phyloP scores from a whole-genome alignment of 2,797 vertebrate species.

The Epinephelus coioides region DNA sequence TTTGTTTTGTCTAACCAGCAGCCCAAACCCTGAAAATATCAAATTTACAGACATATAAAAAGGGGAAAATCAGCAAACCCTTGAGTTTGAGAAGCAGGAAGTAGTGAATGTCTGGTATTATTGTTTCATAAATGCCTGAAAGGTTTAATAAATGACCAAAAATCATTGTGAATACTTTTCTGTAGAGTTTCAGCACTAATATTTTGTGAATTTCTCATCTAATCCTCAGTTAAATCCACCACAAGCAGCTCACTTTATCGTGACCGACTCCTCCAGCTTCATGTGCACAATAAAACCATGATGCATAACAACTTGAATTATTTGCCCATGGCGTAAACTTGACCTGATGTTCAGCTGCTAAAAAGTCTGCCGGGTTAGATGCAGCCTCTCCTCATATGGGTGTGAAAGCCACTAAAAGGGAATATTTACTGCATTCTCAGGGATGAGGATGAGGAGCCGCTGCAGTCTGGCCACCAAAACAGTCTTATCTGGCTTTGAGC shows the following conservation, averaged over 20 bases:
- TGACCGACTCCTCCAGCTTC: slow-evolving; percentile 8
- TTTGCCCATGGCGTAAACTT: slow-evolving; percentile 45
- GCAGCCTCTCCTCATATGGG: slow-evolving; percentile 3
- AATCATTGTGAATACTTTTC: background rate
- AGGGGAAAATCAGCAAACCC: background rate
- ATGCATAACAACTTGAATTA: slow-evolving; percentile 42
- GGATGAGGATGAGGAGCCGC: slow-evolving; percentile 35
- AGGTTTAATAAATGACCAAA: background rate
- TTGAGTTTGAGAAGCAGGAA: background rate
- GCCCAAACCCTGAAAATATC: background rate
- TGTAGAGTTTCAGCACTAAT: background rate
- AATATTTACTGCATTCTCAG: slow-evolving; percentile 53
- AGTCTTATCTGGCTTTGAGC: slow-evolving; percentile 59
- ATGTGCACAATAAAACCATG: slow-evolving; percentile 22
- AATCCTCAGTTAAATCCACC: background rate
- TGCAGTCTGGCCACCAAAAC: slow-evolving; percentile 52
- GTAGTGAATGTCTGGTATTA: background rate
- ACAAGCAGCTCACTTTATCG: slow-evolving; percentile 14
- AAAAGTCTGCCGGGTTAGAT: slow-evolving; percentile 39
- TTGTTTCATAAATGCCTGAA: background rate
- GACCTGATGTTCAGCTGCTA: slow-evolving; percentile 43
- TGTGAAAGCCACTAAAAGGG: slow-evolving; percentile 34
- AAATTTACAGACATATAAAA: background rate
- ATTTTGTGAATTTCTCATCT: background rate
- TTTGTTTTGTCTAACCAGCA: slow-evolving; percentile 1